Evolutionary conservation across 2,797 vertebrate genomes (phyloP).

Genomic region (Sarcoramphus papa): DNA sequence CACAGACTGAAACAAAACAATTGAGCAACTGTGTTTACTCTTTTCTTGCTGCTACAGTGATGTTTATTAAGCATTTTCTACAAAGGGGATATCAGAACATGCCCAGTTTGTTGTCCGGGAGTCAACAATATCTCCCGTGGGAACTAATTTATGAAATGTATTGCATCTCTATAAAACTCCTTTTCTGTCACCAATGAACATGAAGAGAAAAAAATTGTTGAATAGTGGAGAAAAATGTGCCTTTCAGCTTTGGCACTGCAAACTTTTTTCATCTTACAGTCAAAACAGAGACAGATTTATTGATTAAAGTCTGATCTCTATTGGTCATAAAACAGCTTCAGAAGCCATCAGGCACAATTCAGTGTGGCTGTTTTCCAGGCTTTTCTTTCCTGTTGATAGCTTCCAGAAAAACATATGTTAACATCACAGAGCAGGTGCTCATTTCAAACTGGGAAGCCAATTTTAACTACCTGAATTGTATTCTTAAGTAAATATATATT

Average conservation of each 20-base stretch:
- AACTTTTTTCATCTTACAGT: background rate
- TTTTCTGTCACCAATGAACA: background rate
- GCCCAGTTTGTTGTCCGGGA: background rate
- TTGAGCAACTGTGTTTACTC: background rate
- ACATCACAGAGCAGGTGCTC: background rate
- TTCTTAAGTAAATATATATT: background rate
- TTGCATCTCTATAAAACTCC: background rate
- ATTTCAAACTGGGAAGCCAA: background rate
- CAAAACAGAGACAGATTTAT: slow-evolving; percentile 41
- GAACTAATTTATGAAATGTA: background rate
- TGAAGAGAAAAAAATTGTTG: background rate
- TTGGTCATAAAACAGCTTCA: slow-evolving; percentile 21
- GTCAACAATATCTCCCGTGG: background rate
- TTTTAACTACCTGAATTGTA: background rate
- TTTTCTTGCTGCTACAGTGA: background rate
- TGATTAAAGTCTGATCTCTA: slow-evolving; percentile 24
- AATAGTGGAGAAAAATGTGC: background rate
- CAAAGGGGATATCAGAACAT: background rate
- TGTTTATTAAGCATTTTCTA: background rate
- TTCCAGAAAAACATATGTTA: slow-evolving; percentile 1
- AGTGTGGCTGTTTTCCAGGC: background rate
- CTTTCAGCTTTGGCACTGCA: slow-evolving; percentile 12
- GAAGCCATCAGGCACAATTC: slow-evolving; percentile 1
- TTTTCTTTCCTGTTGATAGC: background rate
- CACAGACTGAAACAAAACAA: background rate